Conservation (phyloP, 2,888 invertebrate species). For the Asteroscopus sphinx region DNA sequence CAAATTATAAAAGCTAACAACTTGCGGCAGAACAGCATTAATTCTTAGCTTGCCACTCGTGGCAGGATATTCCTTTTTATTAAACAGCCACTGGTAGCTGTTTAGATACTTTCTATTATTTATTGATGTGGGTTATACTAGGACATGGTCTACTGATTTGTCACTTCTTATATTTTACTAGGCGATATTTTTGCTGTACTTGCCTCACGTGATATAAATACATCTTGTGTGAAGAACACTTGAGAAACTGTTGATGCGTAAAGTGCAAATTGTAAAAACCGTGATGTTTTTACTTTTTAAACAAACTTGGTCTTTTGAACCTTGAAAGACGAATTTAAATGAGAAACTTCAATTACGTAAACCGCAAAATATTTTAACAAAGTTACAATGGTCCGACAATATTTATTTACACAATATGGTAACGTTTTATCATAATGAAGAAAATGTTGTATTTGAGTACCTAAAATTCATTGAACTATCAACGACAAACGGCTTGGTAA, state of each 20-base stretch:
- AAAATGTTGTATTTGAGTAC: too few species aligned
- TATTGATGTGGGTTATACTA: conserved; percentile 20
- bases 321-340: conserved; percentile 29
- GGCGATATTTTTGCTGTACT: conserved; percentile 31
- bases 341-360: conserved; percentile 10
- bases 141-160: conserved; percentile 30
- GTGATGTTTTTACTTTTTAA: conserved; percentile 5
- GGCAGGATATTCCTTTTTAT: too few species aligned
- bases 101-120: conserved; percentile 17
- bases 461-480: too few species aligned
- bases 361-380: too few species aligned
- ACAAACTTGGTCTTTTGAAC: conserved; percentile 12
- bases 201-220: neutral
- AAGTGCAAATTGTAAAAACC: conserved; percentile 8
- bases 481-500: too few species aligned
- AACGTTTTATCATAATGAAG: too few species aligned
- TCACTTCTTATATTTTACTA: conserved; percentile 15
- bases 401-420: too few species aligned
- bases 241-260: neutral
- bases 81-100: too few species aligned
- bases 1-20: too few species aligned
- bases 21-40: too few species aligned
- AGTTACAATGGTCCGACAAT: too few species aligned
- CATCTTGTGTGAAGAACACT: conserved; percentile 23
- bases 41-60: too few species aligned